phyloP scores from a whole-genome alignment of 2,797 vertebrate species.

The Potorous gilbertii region DNA sequence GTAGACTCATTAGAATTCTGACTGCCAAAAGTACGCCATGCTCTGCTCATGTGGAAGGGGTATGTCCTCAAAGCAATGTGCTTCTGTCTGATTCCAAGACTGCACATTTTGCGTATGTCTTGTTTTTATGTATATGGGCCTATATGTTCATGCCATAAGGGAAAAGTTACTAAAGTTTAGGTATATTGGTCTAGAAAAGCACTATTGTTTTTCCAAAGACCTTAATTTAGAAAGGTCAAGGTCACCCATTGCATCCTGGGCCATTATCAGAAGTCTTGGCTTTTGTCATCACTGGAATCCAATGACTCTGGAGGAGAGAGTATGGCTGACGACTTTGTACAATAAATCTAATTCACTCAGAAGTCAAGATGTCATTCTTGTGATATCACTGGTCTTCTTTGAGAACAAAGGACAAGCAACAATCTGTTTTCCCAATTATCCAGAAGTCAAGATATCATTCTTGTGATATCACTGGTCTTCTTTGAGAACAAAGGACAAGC shows the following conservation, averaged over 20 bases:
- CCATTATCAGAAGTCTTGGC: background rate
- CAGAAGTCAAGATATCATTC: background rate
- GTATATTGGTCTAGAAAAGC: background rate
- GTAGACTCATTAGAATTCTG: background rate
- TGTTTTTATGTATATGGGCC: background rate
- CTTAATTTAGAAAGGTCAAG: background rate
- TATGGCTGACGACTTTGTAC: background rate
- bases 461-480: background rate
- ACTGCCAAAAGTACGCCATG: background rate
- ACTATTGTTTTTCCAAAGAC: background rate
- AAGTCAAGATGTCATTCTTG: too few relatives aligned
- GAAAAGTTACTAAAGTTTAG: slow-evolving; percentile 36
- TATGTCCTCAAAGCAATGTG: background rate
- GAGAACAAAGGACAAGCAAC: too few relatives aligned
- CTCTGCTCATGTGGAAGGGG: background rate
- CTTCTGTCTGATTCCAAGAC: background rate
- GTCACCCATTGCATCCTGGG: background rate
- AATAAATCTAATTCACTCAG: background rate
- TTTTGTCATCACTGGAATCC: background rate
- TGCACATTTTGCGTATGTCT: background rate
- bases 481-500: background rate
- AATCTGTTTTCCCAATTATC: too few relatives aligned
- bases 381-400: too few relatives aligned
- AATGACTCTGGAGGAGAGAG: background rate
- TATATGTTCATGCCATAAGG: background rate